These are phyloP conservation scores for Tyto alba DNA, from an alignment of 2,113 vertebrate species.

Conservation along the genomic window DNA sequence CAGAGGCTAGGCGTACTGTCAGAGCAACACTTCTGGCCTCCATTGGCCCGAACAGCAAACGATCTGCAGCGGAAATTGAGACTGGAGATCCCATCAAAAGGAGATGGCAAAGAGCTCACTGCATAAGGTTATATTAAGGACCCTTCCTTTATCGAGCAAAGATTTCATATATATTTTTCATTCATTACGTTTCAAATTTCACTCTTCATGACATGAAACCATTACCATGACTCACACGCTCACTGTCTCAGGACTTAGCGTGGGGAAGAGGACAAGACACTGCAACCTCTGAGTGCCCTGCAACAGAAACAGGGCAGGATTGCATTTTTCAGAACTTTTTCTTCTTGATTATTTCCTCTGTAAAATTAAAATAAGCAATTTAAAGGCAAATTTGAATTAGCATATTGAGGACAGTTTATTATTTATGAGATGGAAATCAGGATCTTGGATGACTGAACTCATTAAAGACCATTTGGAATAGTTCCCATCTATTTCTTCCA, in stretches of 20 bases:
- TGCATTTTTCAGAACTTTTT: slow-evolving; percentile 17
- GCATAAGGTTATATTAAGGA: neutral
- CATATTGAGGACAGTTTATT: slow-evolving; percentile 63
- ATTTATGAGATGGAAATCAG: slow-evolving; percentile 75
- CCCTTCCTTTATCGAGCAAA: neutral
- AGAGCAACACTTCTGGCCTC: neutral
- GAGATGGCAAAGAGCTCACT: neutral
- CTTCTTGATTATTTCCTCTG: slow-evolving; percentile 52
- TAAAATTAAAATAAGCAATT: slow-evolving; percentile 56
- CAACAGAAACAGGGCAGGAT: neutral
- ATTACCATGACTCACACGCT: neutral
- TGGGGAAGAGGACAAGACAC: neutral
- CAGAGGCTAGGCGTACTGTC: neutral
- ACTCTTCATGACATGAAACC: neutral
- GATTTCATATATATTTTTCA: neutral
- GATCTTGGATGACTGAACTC: slow-evolving; percentile 63
- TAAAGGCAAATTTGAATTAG: slow-evolving; percentile 61
- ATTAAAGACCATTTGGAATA: slow-evolving; percentile 54
- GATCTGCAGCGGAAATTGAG: neutral
- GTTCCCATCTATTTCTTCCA: slow-evolving; percentile 49
- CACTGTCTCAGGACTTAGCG: neutral
- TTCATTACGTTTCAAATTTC: neutral
- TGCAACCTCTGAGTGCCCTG: neutral
- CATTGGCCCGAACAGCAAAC: neutral
- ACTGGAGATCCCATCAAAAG: neutral